Evolutionary conservation across 2,888 invertebrate genomes (phyloP), one percentile per base, ranked within the genome.

Genomic region (Gonocerus acuteangulatus): DNA sequence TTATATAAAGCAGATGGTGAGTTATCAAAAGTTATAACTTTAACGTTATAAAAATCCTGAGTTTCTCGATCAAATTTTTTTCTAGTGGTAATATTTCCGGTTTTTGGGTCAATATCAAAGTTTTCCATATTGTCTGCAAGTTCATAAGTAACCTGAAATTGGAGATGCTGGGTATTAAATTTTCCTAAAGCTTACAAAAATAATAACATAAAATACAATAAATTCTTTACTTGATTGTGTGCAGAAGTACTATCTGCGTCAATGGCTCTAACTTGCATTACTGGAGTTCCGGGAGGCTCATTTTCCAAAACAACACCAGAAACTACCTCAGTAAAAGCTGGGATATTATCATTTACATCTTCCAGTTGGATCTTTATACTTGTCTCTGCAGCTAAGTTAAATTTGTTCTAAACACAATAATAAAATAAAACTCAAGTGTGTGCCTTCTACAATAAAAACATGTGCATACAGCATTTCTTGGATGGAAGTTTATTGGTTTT

Each of bases 291-390:
- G 0, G 82, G 77, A 0, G 82, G 82, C 72, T 92, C 90, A 71
- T 94, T 91, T 76, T 93, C 93, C 63, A 89, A 75, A 2, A 93
- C 90, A 68, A 84, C 86, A 1, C 91, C 92, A 15, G 84, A 83
- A 69, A 85, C 81, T 13, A 87, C 82, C 73, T 90, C 89, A 48
- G 87, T 86, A 71, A 95, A 93, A 68, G 84, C 83, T 0, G 87
- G 95, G 68, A 89, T 87, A 71, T 92, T 92, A 72, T 95, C 95
- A 71, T 95, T 95, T 0, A 91, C 91, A 72, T 95, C 94, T 71
- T 83, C 79, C 1, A 95, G 82, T 73, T 84, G 82, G 32, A 95
- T 85, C 69, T 83, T 83, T 54, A 92, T 80, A 59, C 84, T 82
- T 13, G 86, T 86, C 74, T 89, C 89, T 1, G 88, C 85, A 2